Percentiles rank a stretch among this genome's conserved stretches.
phyloP scores from a whole-genome alignment of 2,113 vertebrate genomes.

The Oryzias woworae region DNA sequence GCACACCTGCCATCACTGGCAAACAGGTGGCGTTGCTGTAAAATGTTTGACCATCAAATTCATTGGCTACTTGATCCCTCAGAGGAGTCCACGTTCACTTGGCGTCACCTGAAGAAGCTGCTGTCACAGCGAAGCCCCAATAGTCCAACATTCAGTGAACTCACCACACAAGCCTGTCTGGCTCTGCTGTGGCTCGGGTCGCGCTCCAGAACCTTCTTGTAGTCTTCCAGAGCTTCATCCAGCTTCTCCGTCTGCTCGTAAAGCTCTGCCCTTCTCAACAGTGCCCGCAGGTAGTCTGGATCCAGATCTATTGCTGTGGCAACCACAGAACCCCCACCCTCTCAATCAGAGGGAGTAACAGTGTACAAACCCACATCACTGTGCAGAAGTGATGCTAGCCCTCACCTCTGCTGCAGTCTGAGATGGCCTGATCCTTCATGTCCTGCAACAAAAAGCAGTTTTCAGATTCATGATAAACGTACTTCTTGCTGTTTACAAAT shows the following conservation, averaged over 20 bases:
- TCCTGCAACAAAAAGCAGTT: slow-evolving; percentile 27
- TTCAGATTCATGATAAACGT: not conserved
- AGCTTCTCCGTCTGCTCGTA: slow-evolving; percentile 94
- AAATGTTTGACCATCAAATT: too few relatives aligned
- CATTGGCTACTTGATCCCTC: not conserved
- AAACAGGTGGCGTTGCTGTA: too few relatives aligned
- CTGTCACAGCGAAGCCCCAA: too few relatives aligned
- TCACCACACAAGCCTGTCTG: slow-evolving; percentile 85
- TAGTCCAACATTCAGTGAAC: slow-evolving; percentile 11
- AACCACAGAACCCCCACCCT: slow-evolving; percentile 2
- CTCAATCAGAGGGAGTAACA: not conserved
- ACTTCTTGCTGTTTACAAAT: too few relatives aligned
- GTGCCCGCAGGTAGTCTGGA: slow-evolving; percentile 85
- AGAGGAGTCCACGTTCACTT: too few relatives aligned
- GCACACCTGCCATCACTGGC: too few relatives aligned
- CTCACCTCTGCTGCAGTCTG: slow-evolving; percentile 66
- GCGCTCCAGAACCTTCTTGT: slow-evolving; percentile 85
- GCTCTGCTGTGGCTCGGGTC: slow-evolving; percentile 83
- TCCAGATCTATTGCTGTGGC: slow-evolving; percentile 57
- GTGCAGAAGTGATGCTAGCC: slow-evolving; percentile 5
- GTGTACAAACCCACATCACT: not conserved
- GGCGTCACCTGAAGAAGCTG: too few relatives aligned
- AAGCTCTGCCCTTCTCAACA: slow-evolving; percentile 89
- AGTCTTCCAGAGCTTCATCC: slow-evolving; percentile 95
- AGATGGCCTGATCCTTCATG: slow-evolving; percentile 48